phyloP scores from a whole-genome alignment of 1,140 invertebrate genomes.

The Latrodectus geometricus region DNA sequence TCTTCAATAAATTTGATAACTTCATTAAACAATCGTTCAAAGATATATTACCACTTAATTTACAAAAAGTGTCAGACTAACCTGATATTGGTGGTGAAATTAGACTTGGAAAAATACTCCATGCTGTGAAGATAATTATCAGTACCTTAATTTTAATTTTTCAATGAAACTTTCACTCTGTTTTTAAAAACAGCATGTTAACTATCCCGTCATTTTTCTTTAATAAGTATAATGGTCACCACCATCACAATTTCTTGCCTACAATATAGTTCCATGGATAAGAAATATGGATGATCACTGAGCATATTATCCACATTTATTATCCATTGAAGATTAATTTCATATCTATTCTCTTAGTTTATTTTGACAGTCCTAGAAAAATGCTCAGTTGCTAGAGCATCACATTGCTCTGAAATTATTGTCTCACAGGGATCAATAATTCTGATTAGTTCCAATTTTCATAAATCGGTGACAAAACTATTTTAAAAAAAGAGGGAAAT shows the following conservation, averaged over 20 bases:
- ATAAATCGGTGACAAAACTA: conserved; percentile 12
- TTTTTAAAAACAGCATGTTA: conserved; percentile 53
- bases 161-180: conserved; percentile 56
- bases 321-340: conserved; percentile 12
- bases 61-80: conserved; percentile 65
- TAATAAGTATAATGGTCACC: neutral
- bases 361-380: neutral
- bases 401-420: neutral
- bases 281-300: too few relatives aligned
- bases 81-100: conserved; percentile 60
- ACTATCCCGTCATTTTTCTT: neutral
- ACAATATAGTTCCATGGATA: too few relatives aligned
- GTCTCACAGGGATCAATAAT: conserved; percentile 20
- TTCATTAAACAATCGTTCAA: conserved; percentile 9
- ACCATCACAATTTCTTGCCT: neutral
- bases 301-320: neutral
- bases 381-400: neutral
- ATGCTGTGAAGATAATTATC: conserved; percentile 63
- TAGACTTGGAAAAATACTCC: conserved; percentile 55
- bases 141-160: neutral
- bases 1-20: conserved; percentile 15
- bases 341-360: conserved; percentile 14
- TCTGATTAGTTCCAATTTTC: conserved; percentile 17
- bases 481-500: conserved; percentile 18
- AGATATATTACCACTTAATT: conserved; percentile 41